These are phyloP conservation scores for Cottoperca gobio DNA, from an alignment of 2,797 vertebrate genomes.

Conservation along the genomic window DNA sequence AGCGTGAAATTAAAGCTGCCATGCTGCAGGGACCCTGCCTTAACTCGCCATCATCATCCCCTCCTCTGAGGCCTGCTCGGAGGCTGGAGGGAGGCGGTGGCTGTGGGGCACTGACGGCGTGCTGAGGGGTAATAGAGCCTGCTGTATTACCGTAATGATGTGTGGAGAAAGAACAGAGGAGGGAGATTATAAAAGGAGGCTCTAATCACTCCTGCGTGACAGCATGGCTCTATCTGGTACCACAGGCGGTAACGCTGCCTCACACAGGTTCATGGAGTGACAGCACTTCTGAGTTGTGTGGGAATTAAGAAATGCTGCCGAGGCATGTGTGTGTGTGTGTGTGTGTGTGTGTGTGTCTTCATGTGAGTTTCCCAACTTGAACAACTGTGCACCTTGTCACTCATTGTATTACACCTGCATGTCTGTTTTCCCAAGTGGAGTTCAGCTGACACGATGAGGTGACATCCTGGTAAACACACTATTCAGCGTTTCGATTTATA, in stretches of 20 bases:
- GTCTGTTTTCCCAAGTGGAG: constrained; percentile 57
- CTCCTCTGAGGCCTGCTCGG: constrained; percentile 64
- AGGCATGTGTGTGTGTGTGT: background rate
- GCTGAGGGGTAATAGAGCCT: constrained; percentile 84
- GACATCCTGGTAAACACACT: constrained; percentile 59
- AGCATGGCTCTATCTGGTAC: constrained; percentile 60
- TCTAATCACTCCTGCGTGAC: constrained; percentile 76
- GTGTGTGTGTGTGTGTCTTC: background rate
- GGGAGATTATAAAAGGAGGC: constrained; percentile 73
- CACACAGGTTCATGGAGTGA: constrained; percentile 48
- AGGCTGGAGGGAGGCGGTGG: constrained; percentile 52
- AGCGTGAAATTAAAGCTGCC: constrained; percentile 87
- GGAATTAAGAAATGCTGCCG: background rate
- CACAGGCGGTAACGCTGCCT: constrained; percentile 37
- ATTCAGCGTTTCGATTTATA: constrained; percentile 63
- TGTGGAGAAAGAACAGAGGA: constrained; percentile 81
- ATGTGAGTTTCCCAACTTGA: constrained; percentile 22
- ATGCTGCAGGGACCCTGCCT: constrained; percentile 73
- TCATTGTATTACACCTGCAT: constrained; percentile 32
- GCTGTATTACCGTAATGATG: constrained; percentile 84
- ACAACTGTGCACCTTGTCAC: constrained; percentile 41
- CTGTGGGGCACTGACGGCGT: constrained; percentile 57
- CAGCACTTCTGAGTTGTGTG: constrained; percentile 24
- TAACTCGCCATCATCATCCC: constrained; percentile 64
- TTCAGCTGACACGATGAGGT: constrained; percentile 55